Conservation (phyloP, 2,113 vertebrate species). For the Neodon shergylaensis region DNA sequence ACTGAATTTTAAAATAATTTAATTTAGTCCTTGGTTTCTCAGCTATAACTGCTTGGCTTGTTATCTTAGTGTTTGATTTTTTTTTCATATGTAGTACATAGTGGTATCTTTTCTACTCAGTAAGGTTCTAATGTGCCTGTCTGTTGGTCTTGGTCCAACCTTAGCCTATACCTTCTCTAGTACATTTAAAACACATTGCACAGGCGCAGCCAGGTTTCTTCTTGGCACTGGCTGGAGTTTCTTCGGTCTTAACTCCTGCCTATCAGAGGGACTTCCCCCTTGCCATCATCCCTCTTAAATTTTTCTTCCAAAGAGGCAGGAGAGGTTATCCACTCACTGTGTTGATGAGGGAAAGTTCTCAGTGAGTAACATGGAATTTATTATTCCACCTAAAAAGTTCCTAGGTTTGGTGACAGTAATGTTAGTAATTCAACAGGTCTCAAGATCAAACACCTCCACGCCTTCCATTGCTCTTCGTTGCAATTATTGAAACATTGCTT, state of each 20-base stretch:
- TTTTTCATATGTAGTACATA: neutral
- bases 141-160: neutral
- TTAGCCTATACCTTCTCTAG: neutral
- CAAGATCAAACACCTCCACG: neutral
- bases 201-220: neutral
- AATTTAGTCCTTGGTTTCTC: neutral
- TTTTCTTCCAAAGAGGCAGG: neutral
- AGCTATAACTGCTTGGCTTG: neutral
- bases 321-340: neutral
- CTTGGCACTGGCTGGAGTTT: neutral
- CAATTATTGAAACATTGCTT: neutral
- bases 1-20: neutral
- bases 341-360: neutral
- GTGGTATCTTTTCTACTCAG: neutral
- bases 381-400: neutral
- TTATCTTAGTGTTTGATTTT: neutral
- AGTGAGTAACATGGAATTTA: neutral
- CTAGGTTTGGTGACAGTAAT: neutral
- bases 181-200: neutral
- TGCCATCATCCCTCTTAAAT: neutral
- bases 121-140: neutral
- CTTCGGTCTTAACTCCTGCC: neutral
- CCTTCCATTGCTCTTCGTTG: neutral
- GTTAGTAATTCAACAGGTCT: neutral
- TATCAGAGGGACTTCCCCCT: neutral